These are phyloP conservation scores for Drosophila albomicans DNA, from an alignment of 1,140 invertebrate genomes.

Conservation along the genomic window DNA sequence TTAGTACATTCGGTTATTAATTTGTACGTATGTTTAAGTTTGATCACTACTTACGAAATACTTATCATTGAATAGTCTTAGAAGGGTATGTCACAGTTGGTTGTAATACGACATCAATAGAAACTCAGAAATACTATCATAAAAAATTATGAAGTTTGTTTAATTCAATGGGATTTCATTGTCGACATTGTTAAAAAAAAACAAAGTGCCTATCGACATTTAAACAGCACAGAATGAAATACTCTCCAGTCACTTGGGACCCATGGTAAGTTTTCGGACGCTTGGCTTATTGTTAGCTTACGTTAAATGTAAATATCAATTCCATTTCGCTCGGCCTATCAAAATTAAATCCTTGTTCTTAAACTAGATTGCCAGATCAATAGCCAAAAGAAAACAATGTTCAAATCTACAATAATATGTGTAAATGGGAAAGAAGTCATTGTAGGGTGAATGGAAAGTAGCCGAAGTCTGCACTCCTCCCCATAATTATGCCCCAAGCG, in stretches of 20 bases:
- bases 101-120: too few relatives aligned
- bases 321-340: constrained; percentile 54
- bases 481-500: constrained; percentile 55
- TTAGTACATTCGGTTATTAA: too few relatives aligned
- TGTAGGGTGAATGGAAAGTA: not conserved
- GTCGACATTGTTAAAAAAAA: too few relatives aligned
- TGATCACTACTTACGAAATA: too few relatives aligned
- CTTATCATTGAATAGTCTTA: too few relatives aligned
- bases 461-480: not conserved
- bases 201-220: too few relatives aligned
- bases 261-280: too few relatives aligned
- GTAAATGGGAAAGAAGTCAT: not conserved
- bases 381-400: constrained; percentile 72
- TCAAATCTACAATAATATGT: constrained; percentile 55
- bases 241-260: constrained; percentile 58
- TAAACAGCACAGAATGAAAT: constrained; percentile 60
- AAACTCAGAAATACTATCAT: too few relatives aligned
- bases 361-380: constrained; percentile 74
- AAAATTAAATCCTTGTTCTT: constrained; percentile 69
- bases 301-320: constrained; percentile 83
- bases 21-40: too few relatives aligned
- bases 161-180: too few relatives aligned
- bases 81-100: too few relatives aligned
- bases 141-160: too few relatives aligned
- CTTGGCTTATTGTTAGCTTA: constrained; percentile 72